Percentiles rank a stretch among this genome's conserved stretches.
phyloP scores from a whole-genome alignment of 2,888 invertebrate genomes.

The Timema cristinae region DNA sequence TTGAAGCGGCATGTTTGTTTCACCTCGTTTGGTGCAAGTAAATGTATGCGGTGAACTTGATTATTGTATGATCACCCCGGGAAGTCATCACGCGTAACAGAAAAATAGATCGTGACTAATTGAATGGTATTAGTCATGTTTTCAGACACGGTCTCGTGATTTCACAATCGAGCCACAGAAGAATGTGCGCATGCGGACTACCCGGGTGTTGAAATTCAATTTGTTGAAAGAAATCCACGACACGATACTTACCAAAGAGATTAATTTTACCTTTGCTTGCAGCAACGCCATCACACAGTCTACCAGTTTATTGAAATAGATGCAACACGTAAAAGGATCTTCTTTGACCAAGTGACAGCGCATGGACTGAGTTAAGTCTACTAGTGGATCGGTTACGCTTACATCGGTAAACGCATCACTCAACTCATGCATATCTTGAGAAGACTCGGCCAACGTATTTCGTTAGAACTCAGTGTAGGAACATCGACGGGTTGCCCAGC shows the following conservation, averaged over 20 bases:
- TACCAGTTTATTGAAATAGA: conserved; percentile 38
- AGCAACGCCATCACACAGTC: conserved; percentile 9
- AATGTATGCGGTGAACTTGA: conserved; percentile 5
- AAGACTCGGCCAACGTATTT: conserved; percentile 41
- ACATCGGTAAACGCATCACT: conserved; percentile 12
- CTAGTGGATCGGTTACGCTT: conserved; percentile 18
- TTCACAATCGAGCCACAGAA: conserved; percentile 5
- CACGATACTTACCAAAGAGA: conserved; percentile 21
- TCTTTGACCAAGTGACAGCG: conserved; percentile 35
- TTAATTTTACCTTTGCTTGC: conserved; percentile 33
- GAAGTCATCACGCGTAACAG: background rate
- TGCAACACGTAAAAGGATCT: conserved; percentile 40
- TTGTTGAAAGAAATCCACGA: background rate
- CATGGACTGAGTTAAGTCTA: conserved; percentile 27
- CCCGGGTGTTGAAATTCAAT: background rate
- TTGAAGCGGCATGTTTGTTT: conserved; percentile 5
- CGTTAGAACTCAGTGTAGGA: conserved; percentile 45
- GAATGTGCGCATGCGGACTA: background rate
- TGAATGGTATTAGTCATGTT: conserved; percentile 5
- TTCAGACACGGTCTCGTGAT: conserved; percentile 2
- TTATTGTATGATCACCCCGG: background rate
- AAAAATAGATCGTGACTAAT: background rate
- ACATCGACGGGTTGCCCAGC: conserved; percentile 41
- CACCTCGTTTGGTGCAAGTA: conserved; percentile 9
- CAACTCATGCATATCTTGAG: conserved; percentile 40